phyloP scores from a whole-genome alignment of 2,113 vertebrate genomes.

The Odontophorus gujanensis region DNA sequence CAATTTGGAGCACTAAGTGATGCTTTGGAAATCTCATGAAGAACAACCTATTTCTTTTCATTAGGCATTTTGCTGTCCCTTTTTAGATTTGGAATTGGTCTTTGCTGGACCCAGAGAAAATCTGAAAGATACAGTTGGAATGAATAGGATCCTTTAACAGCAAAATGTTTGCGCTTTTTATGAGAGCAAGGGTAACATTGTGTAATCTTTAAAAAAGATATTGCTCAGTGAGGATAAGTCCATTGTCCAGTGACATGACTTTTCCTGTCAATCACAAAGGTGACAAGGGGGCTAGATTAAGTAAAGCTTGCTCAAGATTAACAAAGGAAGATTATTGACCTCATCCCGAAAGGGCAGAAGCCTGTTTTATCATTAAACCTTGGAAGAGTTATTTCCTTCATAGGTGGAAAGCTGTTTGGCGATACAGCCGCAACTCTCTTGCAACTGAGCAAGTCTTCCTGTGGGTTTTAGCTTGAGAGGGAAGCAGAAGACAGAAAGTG shows the following conservation, averaged over 20 bases:
- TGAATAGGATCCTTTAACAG: slow-evolving; percentile 18
- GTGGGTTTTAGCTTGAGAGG: not conserved
- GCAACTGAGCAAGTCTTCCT: not conserved
- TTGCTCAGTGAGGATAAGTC: slow-evolving; percentile 59
- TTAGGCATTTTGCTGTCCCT: not conserved
- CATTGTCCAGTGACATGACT: slow-evolving; percentile 67
- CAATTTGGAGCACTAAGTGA: not conserved
- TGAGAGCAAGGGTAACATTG: slow-evolving; percentile 58
- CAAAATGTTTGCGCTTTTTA: slow-evolving; percentile 50
- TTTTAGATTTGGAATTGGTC: not conserved
- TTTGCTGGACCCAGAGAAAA: not conserved
- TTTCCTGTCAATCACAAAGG: slow-evolving; percentile 75
- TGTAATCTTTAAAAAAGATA: slow-evolving; percentile 54
- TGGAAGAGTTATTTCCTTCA: slow-evolving; percentile 65
- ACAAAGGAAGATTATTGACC: slow-evolving; percentile 85
- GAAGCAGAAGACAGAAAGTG: not conserved
- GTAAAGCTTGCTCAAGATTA: slow-evolving; percentile 85
- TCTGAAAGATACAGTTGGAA: slow-evolving; percentile 44
- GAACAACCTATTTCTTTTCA: slow-evolving; percentile 11
- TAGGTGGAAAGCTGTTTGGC: slow-evolving; percentile 32
- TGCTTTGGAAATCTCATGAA: not conserved
- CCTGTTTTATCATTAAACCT: slow-evolving; percentile 80
- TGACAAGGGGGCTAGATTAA: slow-evolving; percentile 82
- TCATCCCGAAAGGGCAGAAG: slow-evolving; percentile 78
- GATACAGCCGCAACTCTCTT: not conserved